Evolutionary conservation across 2,113 vertebrate genomes (phyloP), one percentile per base, ranked within the genome.

Genomic region (Percopsis transmontana): DNA sequence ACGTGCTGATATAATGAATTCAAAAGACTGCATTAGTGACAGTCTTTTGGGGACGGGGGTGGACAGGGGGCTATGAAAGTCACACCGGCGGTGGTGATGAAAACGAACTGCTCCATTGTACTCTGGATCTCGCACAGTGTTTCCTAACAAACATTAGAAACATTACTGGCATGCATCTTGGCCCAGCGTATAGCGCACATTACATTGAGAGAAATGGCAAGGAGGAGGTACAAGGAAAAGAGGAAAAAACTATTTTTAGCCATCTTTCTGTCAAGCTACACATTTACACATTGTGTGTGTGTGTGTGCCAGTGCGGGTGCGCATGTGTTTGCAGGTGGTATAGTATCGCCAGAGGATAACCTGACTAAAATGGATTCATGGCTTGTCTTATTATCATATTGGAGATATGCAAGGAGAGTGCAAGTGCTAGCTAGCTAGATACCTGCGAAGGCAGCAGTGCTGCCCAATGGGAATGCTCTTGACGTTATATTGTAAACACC

Each of bases 1-100:
- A 66, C 11, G 0, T 72, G 79, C 64, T 81, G 79, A 82, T 80
- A 77, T 83, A 76, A 76, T 67, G 62, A 77, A 89, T 83, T 81
- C 70, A 84, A 82, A 87, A 70, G 73, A 77, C 51, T 68, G 76
- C 63, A 83, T 85, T 84, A 78, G 77, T 42, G 74, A 21, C 53
- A 18, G 81, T 74, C 80, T 79, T 82, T 76, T 70, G 80, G 82
- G 85, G 77, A 66, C 9, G 58, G 44, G 67, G 56, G 27, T 3
- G 27, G 27, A n/a, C n/a, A n/a, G 27, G 27, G 27, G 27, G 27
- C 8, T n/a, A 83, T 85, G 66, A 87, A 84, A 81, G 78, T 1
- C 68, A 33, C 24, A 56, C 71, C 56, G 70, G 16, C 71, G 69
- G 60, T 70, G 62, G 61, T 60, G 41, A 16, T 54, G 51, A 52